Base-by-base conservation (phyloP, 2,888 invertebrate species). In the Meghimatium bilineatum region DNA sequence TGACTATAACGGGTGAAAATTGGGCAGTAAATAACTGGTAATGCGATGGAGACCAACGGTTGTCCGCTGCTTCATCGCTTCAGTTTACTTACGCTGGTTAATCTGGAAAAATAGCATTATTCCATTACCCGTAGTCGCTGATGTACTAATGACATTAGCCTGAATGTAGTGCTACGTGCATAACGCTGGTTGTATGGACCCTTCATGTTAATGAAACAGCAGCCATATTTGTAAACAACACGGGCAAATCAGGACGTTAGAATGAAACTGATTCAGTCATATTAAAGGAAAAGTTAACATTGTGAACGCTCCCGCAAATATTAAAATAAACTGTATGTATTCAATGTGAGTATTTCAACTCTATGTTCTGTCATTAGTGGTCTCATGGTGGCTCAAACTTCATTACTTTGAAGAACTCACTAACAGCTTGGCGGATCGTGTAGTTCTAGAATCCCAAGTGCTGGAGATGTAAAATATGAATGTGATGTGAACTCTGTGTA, bases 21-120 rank as follows among this genome's bases (percentile, higher is more conserved):
- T 60, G 38, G 38, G 26, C 63, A 63, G 77, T 77, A 77, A 77
- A 77, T 38, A 77, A 44, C n/a, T 38, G 14, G 10, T 12, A 77
- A 77, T 63, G 63, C 14, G 36, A 34, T 0, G 36, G 10, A 14
- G 8, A 63, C 66, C n/a, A 44, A 63, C 63, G 38, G 44, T 36
- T 66, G 23, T 38, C 36, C 26, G 17, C 38, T 10, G n/a, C 23
- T 38, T 38, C n/a, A 17, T 77, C 52, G 23, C 5, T 44, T 44
- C 34, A 32, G 44, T 78, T 78, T 63, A 66, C 78, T 29, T 66
- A 78, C 32, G 32, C 23, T 78, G 66, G 63, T 66, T 63, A 66
- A 14, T 78, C 66, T 66, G 66, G 36, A 67, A 44, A n/a, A 78
- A 78, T 44, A 66, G 44, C 67, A 66, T 66, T 78, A 66, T 78